These are phyloP conservation scores for Druceiella hillmani DNA, from an alignment of 2,888 invertebrate species.

Conservation along the genomic window DNA sequence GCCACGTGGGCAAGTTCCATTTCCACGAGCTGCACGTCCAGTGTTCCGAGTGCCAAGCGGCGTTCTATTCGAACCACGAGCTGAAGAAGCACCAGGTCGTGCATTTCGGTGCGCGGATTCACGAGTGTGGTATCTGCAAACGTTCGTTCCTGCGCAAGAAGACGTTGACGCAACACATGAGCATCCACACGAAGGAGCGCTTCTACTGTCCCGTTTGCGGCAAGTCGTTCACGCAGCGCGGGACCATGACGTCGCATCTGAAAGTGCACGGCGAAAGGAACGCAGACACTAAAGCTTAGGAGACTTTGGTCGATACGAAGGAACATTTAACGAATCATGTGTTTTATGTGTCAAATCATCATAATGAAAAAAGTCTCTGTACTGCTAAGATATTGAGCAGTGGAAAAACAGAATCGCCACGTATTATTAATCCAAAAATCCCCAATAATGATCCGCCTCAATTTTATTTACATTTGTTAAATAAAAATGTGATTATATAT, in stretches of 20 bases:
- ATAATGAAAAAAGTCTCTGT: too few relatives aligned
- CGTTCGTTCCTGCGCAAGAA: conserved; percentile 17
- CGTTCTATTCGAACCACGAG: conserved; percentile 30
- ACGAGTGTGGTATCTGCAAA: conserved; percentile 29
- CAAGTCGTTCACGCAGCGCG: conserved; percentile 13
- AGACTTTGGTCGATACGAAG: background rate
- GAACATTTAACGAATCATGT: too few relatives aligned
- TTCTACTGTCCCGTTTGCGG: conserved; percentile 9
- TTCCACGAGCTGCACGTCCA: conserved; percentile 28
- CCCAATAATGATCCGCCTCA: too few relatives aligned
- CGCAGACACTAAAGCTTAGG: too few relatives aligned
- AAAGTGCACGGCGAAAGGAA: conserved; percentile 7
- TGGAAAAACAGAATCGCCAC: too few relatives aligned
- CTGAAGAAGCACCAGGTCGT: conserved; percentile 31
- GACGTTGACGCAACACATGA: conserved; percentile 13
- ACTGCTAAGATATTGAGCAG: too few relatives aligned
- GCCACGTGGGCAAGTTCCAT: conserved; percentile 15
- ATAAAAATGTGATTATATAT: too few relatives aligned
- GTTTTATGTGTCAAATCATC: too few relatives aligned
- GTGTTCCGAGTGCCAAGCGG: conserved; percentile 29
- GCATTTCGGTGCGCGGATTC: conserved; percentile 30
- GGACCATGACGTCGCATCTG: conserved; percentile 9
- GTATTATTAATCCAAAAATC: too few relatives aligned
- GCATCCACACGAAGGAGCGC: conserved; percentile 10
- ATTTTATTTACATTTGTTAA: too few relatives aligned